phyloP scores from a whole-genome alignment of 2,888 invertebrate species.

The Chromoteleia sp. region DNA sequence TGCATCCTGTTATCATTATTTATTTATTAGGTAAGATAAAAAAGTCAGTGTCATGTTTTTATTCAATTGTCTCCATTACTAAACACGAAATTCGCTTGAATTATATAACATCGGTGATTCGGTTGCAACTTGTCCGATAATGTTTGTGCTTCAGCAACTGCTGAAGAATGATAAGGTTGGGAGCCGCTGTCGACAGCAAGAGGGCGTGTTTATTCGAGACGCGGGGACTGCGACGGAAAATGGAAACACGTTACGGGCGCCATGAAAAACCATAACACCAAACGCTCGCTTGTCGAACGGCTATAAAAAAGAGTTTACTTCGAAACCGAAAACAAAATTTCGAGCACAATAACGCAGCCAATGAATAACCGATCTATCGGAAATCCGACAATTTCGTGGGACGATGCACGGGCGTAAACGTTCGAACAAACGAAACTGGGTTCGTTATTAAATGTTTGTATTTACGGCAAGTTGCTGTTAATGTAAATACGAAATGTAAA shows the following conservation, averaged over 20 bases:
- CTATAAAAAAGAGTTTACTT: slow-evolving; percentile 13
- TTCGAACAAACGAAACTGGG: neutral
- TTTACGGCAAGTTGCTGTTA: slow-evolving; percentile 18
- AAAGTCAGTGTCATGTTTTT: neutral
- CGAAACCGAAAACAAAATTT: neutral
- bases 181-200: slow-evolving; percentile 26
- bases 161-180: slow-evolving; percentile 51
- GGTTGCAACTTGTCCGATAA: slow-evolving; percentile 27
- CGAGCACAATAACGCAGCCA: neutral
- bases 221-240: slow-evolving; percentile 28
- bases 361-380: no score
- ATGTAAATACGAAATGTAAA: slow-evolving; percentile 52
- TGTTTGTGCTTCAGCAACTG: slow-evolving; percentile 55
- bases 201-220: slow-evolving; percentile 47
- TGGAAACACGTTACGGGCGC: slow-evolving; percentile 42
- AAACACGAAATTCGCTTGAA: slow-evolving; percentile 16
- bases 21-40: neutral
- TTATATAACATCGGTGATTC: slow-evolving; percentile 35
- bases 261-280: slow-evolving; percentile 31
- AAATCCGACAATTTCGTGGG: no score
- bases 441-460: slow-evolving; percentile 7
- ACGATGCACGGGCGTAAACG: no score
- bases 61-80: no score
- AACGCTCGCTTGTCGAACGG: slow-evolving; percentile 15
- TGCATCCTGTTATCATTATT: no score